phyloP scores from a whole-genome alignment of 2,113 vertebrate species.

The Thamnophis sirtalis region DNA sequence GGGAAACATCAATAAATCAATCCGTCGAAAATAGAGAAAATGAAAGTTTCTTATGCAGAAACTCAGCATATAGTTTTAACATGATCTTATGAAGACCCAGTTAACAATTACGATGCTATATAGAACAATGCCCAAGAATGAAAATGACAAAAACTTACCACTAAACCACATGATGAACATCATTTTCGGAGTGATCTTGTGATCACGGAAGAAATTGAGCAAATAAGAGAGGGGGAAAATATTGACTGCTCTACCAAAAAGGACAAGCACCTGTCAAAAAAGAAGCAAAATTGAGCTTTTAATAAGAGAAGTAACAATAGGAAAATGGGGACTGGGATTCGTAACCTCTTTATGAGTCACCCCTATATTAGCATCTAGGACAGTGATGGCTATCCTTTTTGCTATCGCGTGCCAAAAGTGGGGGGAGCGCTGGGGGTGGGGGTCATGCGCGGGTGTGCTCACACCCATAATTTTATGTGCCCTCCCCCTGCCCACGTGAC shows the following conservation, averaged over 20 bases:
- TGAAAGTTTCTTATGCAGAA: background rate
- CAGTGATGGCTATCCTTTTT: background rate
- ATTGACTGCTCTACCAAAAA: constrained; percentile 91
- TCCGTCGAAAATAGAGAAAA: background rate
- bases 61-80: background rate
- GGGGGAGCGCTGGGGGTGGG: too few species aligned
- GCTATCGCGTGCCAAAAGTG: too few species aligned
- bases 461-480: too few species aligned
- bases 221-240: constrained; percentile 96
- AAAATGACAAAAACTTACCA: constrained; percentile 73
- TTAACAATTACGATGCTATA: background rate
- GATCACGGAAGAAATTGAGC: constrained; percentile 97
- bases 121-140: background rate
- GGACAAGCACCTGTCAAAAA: constrained; percentile 82
- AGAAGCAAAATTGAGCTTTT: constrained; percentile 16
- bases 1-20: background rate
- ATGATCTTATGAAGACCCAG: background rate
- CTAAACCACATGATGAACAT: constrained; percentile 99
- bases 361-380: background rate
- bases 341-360: fast-evolving
- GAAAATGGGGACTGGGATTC: background rate
- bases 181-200: constrained; percentile 98
- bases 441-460: too few species aligned
- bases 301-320: background rate
- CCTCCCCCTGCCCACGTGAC: too few species aligned